Base-by-base conservation (phyloP, 2,888 invertebrate genomes). In the Tetragonula carbonaria region DNA sequence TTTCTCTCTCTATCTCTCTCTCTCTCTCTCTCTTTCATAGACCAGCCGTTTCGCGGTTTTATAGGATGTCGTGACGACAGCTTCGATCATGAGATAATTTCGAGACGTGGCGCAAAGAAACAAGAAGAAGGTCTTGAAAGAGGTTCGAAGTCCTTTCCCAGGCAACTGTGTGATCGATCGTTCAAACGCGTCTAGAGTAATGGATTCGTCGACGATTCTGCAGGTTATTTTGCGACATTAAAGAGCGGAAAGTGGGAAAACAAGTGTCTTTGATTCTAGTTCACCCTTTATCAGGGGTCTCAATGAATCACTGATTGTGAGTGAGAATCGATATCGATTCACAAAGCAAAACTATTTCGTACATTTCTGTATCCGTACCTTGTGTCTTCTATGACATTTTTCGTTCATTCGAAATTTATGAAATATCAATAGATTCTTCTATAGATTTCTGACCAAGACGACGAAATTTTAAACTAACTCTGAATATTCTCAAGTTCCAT, bases 21-120 rank as follows among this genome's bases (percentile, higher is more conserved):
- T n/a, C 6, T 14, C n/a, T 8, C 53, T 65, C 11, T n/a, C n/a
- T 11, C 18, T 23, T 28, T n/a, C 14, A n/a, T 14, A 59, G 38
- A 14, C 57, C 18, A 14, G n/a, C 51, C 62, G 62, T n/a, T 45
- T 53, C 63, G 53, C 53, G 57, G 72, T 63, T 16, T 38, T 71
- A 53, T 38, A 23, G 38, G 63, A 71, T 23, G 23, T 70, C 45
- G 28, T 14, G 68, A 59, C 57, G 75, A 67, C 75, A 67, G 50
- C 67, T 21, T 75, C 67, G 50, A 75, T 65, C 65, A 38, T 38
- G 74, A 66, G 71, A 50, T 74, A 62, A 62, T 63, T 63, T 51
- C 63, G 38, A 57, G 57, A 11, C 5, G 13, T 8, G 8, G n/a
- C 16, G 38, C 16, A n/a, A 21, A 14, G 45, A 23, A n/a, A 1